Conservation (phyloP, 1,140 invertebrate species). For the Daktulosphaira vitifoliae region DNA sequence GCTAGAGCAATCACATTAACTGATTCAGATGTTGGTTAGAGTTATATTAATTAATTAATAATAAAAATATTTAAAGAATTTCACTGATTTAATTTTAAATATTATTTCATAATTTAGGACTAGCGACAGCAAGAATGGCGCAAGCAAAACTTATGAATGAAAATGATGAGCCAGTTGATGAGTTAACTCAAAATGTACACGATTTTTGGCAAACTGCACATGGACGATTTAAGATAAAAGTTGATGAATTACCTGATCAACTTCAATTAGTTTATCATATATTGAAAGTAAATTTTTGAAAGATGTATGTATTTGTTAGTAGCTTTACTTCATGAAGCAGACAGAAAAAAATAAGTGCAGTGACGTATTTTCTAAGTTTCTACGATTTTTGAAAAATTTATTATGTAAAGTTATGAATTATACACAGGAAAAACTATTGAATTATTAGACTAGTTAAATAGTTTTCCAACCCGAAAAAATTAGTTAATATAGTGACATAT, state of each 20-base stretch:
- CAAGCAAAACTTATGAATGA: slow-evolving; percentile 58
- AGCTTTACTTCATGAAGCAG: too few relatives aligned
- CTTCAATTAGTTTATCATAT: slow-evolving; percentile 87
- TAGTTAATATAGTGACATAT: too few relatives aligned
- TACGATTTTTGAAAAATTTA: too few relatives aligned
- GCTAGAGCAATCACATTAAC: slow-evolving; percentile 81
- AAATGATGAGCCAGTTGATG: slow-evolving; percentile 57
- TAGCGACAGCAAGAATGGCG: slow-evolving; percentile 55
- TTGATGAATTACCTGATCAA: slow-evolving; percentile 85
- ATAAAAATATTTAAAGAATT: slow-evolving; percentile 25
- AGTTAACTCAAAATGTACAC: slow-evolving; percentile 60
- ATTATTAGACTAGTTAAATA: too few relatives aligned
- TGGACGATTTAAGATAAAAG: slow-evolving; percentile 82
- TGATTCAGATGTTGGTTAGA: slow-evolving; percentile 72
- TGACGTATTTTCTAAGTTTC: too few relatives aligned
- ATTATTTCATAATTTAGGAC: slow-evolving; percentile 41
- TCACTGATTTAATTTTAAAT: not conserved
- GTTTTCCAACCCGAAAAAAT: too few relatives aligned
- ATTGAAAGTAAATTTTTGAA: slow-evolving; percentile 62
- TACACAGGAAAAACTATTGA: too few relatives aligned
- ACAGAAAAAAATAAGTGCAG: too few relatives aligned
- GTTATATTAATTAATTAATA: slow-evolving; percentile 34
- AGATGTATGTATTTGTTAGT: not conserved
- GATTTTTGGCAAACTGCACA: slow-evolving; percentile 86
- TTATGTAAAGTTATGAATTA: too few relatives aligned